These are phyloP conservation scores for Serripes groenlandicus DNA, from an alignment of 2,888 invertebrate genomes.

Conservation along the genomic window DNA sequence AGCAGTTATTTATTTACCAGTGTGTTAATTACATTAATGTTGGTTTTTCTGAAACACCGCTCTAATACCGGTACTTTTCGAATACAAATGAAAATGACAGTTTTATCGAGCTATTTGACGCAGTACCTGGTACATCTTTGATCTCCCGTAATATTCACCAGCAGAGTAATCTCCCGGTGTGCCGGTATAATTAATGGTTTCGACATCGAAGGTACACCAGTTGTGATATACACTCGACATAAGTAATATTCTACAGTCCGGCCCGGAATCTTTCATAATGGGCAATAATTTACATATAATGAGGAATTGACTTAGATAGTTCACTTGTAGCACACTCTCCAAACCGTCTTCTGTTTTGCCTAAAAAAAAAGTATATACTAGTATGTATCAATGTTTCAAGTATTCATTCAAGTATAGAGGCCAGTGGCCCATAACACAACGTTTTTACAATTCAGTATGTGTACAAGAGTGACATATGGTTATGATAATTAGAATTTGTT, in stretches of 20 bases:
- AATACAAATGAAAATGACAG: too few relatives aligned
- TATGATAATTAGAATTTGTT: too few relatives aligned
- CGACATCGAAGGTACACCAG: conserved; percentile 56
- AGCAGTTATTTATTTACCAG: too few relatives aligned
- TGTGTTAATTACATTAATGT: too few relatives aligned
- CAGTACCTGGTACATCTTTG: conserved; percentile 66
- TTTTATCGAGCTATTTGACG: not conserved
- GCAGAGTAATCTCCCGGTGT: conserved; percentile 41
- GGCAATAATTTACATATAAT: conserved; percentile 70
- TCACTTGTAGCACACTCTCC: conserved; percentile 71
- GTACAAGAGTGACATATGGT: too few relatives aligned
- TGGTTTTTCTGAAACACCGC: too few relatives aligned
- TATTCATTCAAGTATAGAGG: too few relatives aligned
- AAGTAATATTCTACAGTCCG: conserved; percentile 71
- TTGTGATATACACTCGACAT: conserved; percentile 69
- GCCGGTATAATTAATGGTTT: conserved; percentile 65
- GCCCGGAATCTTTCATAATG: conserved; percentile 68
- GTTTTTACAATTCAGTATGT: too few relatives aligned
- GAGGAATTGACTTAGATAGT: conserved; percentile 75
- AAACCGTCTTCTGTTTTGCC: conserved; percentile 66
- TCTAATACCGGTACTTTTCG: too few relatives aligned
- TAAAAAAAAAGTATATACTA: conserved; percentile 47
- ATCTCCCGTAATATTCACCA: conserved; percentile 65
- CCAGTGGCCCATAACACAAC: too few relatives aligned
- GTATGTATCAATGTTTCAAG: too few relatives aligned